These are phyloP conservation scores for Oreochromis aureus DNA, from an alignment of 2,113 vertebrate species.

Conservation along the genomic window DNA sequence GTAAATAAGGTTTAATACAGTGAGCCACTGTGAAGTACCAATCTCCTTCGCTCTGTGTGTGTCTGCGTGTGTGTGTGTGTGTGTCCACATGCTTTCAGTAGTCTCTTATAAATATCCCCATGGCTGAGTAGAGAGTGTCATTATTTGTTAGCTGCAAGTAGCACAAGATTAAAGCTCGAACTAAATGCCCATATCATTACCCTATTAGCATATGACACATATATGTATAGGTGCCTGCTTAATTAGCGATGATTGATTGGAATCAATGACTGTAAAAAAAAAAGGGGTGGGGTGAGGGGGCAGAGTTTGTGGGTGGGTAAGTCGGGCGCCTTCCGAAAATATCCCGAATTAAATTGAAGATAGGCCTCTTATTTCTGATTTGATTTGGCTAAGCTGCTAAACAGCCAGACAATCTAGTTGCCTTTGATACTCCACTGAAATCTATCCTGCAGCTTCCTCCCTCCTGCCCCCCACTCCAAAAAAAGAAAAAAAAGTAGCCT, in stretches of 20 bases:
- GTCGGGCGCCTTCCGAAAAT: conserved; percentile 43
- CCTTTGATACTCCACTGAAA: conserved; percentile 61
- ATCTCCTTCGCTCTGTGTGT: not conserved
- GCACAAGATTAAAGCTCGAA: conserved; percentile 51
- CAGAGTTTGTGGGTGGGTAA: conserved; percentile 51
- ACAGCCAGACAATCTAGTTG: conserved; percentile 54
- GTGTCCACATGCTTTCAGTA: conserved; percentile 16
- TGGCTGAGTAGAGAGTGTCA: conserved; percentile 53
- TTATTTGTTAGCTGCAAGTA: conserved; percentile 62
- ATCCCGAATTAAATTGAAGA: conserved; percentile 48
- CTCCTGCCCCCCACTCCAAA: not conserved
- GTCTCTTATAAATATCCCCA: conserved; percentile 59
- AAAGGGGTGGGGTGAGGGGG: not conserved
- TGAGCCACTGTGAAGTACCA: conserved; percentile 32
- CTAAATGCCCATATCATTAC: conserved; percentile 69
- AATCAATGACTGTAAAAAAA: conserved; percentile 59
- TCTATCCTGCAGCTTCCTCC: conserved; percentile 13
- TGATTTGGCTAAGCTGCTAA: conserved; percentile 59
- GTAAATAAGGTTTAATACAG: conserved; percentile 65
- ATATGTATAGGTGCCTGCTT: conserved; percentile 59
- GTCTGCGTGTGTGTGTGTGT: not conserved
- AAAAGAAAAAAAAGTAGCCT: conserved; percentile 47
- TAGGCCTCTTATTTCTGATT: conserved; percentile 64
- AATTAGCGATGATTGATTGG: conserved; percentile 70
- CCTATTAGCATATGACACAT: conserved; percentile 66